phyloP scores from a whole-genome alignment of 2,888 invertebrate genomes.

The Conops quadrifasciatus region DNA sequence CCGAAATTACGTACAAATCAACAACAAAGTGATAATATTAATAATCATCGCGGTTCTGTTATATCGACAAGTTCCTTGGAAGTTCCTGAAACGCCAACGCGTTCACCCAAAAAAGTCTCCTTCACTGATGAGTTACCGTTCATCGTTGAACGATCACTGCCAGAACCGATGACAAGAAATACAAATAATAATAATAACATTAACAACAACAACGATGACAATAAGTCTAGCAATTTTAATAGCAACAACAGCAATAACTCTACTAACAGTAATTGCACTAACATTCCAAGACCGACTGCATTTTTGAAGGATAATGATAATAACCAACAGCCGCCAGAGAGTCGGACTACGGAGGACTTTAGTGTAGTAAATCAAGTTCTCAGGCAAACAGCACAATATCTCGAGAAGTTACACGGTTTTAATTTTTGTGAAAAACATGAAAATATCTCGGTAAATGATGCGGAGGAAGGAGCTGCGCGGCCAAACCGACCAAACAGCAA shows the following conservation, averaged over 20 bases:
- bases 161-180: not conserved
- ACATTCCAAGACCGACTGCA: conserved; percentile 15
- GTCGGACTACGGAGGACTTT: conserved; percentile 37
- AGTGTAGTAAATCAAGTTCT: conserved; percentile 56
- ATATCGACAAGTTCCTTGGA: conserved; percentile 61
- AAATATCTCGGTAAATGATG: not conserved
- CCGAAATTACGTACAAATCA: conserved; percentile 36
- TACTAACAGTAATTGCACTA: conserved; percentile 10
- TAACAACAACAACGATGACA: conserved; percentile 23
- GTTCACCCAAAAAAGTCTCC: conserved; percentile 64
- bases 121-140: conserved; percentile 63
- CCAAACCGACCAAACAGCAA: too few relatives aligned
- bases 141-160: conserved; percentile 21
- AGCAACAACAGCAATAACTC: conserved; percentile 17
- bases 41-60: conserved; percentile 60
- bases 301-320: too few relatives aligned
- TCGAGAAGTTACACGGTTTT: conserved; percentile 59
- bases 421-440: conserved; percentile 39
- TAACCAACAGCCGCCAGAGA: not conserved
- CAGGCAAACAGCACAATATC: conserved; percentile 58
- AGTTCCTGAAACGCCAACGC: conserved; percentile 58
- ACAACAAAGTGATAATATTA: not conserved
- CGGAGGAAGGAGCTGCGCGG: too few relatives aligned
- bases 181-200: conserved; percentile 7
- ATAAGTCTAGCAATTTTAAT: conserved; percentile 21